Conservation (phyloP, 2,113 vertebrate species). For the Mungos mungo region DNA sequence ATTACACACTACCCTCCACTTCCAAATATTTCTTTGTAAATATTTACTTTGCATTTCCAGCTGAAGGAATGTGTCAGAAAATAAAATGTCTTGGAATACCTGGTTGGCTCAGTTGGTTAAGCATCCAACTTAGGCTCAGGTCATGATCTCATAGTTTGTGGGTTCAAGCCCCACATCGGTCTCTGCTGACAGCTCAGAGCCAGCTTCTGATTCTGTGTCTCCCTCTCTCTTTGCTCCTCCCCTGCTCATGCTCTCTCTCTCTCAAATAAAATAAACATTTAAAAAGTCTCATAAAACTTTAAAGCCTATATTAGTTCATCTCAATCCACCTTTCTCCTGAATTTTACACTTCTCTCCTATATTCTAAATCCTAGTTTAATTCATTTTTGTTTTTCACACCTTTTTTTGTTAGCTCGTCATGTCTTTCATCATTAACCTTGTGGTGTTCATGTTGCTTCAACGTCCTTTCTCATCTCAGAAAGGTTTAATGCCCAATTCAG, state of each 20-base stretch:
- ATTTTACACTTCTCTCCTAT: background rate
- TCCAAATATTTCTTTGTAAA: background rate
- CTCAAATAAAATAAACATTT: too few relatives aligned
- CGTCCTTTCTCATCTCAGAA: background rate
- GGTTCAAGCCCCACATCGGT: too few relatives aligned
- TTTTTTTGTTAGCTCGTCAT: background rate
- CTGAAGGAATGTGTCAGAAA: background rate
- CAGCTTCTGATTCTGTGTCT: too few relatives aligned
- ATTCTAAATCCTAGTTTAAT: background rate
- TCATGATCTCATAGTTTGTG: too few relatives aligned
- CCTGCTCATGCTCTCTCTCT: too few relatives aligned
- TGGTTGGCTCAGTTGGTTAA: too few relatives aligned
- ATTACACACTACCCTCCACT: background rate
- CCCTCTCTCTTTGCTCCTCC: too few relatives aligned
- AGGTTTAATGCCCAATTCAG: background rate
- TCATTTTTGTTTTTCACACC: background rate
- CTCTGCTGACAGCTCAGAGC: too few relatives aligned
- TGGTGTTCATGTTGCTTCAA: background rate
- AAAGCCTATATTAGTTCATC: background rate
- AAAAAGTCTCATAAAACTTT: background rate
- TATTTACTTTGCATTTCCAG: constrained; percentile 14
- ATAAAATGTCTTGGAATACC: background rate
- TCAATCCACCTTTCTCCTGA: background rate
- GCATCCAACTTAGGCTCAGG: too few relatives aligned
- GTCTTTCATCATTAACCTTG: background rate